Evolutionary conservation across 2,113 vertebrate genomes (phyloP).

Genomic region (Vulpes vulpes): DNA sequence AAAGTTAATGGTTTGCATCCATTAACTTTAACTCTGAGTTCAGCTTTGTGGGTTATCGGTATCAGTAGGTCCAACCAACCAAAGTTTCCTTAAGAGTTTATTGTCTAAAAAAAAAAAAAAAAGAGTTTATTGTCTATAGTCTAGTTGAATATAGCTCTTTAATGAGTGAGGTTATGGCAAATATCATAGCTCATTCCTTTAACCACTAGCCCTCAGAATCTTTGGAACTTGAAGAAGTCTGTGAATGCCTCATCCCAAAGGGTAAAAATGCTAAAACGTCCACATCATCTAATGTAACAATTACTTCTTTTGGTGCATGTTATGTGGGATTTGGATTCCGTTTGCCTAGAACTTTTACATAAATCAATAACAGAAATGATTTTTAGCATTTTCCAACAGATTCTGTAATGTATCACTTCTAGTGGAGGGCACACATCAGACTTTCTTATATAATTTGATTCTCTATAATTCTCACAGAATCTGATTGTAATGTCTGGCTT

Average conservation of each 20-base stretch:
- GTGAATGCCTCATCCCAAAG: slow-evolving; percentile 44
- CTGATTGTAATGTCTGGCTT: slow-evolving; percentile 61
- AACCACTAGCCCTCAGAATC: not conserved
- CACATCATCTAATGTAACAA: not conserved
- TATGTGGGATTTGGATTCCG: not conserved
- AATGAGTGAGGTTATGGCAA: not conserved
- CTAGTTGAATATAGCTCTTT: slow-evolving; percentile 41
- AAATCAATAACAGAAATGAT: slow-evolving; percentile 62
- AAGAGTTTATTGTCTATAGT: not conserved
- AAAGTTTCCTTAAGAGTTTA: slow-evolving; percentile 24
- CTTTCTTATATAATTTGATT: slow-evolving; percentile 59
- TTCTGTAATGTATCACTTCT: slow-evolving; percentile 31
- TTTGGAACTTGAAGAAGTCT: slow-evolving; percentile 59
- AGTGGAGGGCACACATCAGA: slow-evolving; percentile 18
- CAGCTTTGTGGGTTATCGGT: not conserved
- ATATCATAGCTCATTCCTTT: slow-evolving; percentile 43
- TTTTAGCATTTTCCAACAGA: slow-evolving; percentile 59
- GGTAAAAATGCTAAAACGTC: slow-evolving; percentile 26
- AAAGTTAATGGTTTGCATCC: not conserved
- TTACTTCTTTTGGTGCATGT: slow-evolving; percentile 15
- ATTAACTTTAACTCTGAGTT: slow-evolving; percentile 26
- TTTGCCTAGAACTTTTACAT: slow-evolving; percentile 63
- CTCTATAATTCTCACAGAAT: slow-evolving; percentile 52
- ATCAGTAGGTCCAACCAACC: not conserved
- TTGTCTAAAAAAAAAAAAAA: not conserved